Evolutionary conservation across 1,140 invertebrate genomes (phyloP).

Genomic region (Triops longicaudatus): DNA sequence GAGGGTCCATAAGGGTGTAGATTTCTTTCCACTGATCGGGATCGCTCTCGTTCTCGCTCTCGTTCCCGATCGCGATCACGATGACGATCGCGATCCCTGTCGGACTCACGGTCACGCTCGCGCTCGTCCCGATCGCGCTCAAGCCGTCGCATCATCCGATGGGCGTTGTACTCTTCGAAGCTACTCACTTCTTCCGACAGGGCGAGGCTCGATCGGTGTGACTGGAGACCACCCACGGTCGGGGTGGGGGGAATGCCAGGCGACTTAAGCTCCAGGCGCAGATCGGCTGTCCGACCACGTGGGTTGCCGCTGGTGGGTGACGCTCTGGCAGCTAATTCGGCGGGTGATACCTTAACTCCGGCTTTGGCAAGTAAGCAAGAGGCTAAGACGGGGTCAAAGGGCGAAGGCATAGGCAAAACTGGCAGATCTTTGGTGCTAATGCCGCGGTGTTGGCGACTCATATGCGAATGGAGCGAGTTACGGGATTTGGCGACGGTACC

Average conservation of each 20-base stretch:
- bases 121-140: slow-evolving; percentile 25
- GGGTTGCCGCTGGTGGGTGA: slow-evolving; percentile 64
- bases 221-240: slow-evolving; percentile 26
- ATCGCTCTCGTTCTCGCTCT: background rate
- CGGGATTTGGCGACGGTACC: slow-evolving; percentile 84
- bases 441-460: slow-evolving; percentile 81
- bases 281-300: slow-evolving; percentile 53
- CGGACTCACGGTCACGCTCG: background rate
- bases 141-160: slow-evolving; percentile 22
- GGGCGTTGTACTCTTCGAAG: slow-evolving; percentile 22
- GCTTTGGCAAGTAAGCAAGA: slow-evolving; percentile 69
- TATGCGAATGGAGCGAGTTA: slow-evolving; percentile 83
- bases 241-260: slow-evolving; percentile 13
- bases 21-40: background rate
- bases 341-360: slow-evolving; percentile 67
- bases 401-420: slow-evolving; percentile 78
- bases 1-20: background rate
- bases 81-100: too few relatives aligned
- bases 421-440: slow-evolving; percentile 86
- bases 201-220: slow-evolving; percentile 18
- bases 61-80: background rate
- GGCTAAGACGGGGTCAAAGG: slow-evolving; percentile 79
- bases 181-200: background rate
- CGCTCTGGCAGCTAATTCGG: slow-evolving; percentile 66
- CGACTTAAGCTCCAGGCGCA: slow-evolving; percentile 55